Conservation (phyloP, 2,113 vertebrate species). For the mouse (Mus musculus) region DNA sequence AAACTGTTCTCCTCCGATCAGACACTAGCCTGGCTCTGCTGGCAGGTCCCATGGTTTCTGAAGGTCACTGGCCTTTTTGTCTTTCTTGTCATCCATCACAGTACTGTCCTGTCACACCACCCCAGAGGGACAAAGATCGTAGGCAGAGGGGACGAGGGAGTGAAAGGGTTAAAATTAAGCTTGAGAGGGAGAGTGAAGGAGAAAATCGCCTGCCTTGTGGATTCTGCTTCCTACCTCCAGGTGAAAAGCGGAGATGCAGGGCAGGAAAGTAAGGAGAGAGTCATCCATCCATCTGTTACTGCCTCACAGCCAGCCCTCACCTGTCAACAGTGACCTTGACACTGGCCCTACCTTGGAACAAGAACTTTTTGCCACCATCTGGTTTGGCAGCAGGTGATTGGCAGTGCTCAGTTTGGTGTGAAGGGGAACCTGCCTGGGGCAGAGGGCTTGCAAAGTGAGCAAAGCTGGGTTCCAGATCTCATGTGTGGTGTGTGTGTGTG, state of each 20-base stretch:
- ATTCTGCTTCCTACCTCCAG: background rate
- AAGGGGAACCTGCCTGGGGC: background rate
- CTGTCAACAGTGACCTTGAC: conserved; percentile 69
- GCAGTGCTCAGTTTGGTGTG: conserved; percentile 19
- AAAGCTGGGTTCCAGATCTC: background rate
- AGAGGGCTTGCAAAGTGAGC: background rate
- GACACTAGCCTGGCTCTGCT: background rate
- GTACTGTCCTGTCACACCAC: background rate
- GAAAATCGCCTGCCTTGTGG: background rate
- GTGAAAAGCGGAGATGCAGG: background rate
- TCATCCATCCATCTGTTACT: conserved; percentile 52
- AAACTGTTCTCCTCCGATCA: background rate
- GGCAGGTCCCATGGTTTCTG: background rate
- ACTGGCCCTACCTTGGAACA: background rate
- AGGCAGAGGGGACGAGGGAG: background rate
- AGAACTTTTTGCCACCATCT: conserved; percentile 64
- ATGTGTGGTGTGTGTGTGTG: no score
- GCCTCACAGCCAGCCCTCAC: background rate
- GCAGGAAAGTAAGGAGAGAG: background rate
- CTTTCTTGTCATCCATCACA: background rate
- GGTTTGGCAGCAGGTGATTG: conserved; percentile 12
- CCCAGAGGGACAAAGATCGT: background rate
- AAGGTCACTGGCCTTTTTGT: background rate
- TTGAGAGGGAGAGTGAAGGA: background rate
- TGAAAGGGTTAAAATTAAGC: background rate